Base-by-base conservation (phyloP, 2,113 vertebrate species). In the Lipophrys pholis region DNA sequence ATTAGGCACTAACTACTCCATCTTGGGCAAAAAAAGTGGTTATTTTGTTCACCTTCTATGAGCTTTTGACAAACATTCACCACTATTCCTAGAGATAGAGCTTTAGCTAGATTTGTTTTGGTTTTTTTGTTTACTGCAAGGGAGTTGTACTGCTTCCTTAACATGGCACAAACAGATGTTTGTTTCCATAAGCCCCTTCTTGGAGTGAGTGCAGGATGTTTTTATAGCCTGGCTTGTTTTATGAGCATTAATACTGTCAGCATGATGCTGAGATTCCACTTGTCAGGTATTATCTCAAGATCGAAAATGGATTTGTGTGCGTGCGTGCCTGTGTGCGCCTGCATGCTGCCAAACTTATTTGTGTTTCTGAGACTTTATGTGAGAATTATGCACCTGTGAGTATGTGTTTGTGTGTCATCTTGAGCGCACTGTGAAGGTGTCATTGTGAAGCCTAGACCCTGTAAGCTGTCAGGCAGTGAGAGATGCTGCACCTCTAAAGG, bases 401-500 rank as follows among this genome's bases (percentile, higher is more conserved):
- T 42, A 70, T 49, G 82, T 89, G 65, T 83, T 80, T 87, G 73
- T 74, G 82, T 89, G 89, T 88, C 82, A 81, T 87, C 78, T 79
- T 10, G 83, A 88, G 80, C 39, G 67, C 76, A 68, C 84, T 51
- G 83, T 85, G 88, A 90, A 88, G 85, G 91, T 91, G 91, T 89
- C 88, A 87, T 90, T 90, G 89, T 87, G 78, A 62, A 87, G 79
- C 83, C 76, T 38, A 69, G 87, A 82, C 82, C 85, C 87, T 91
- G 87, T 89, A 86, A 87, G 86, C 89, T 92, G 90, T 92, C 92
- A 91, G 84, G 73, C 83, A 17, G 78, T 91, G 91, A 93, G 90
- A 90, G 88, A 92, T 90, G 88, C 90, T 81, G 87, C 86, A 78
- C 82, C 90, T 92, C 87, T 80, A 90, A 90, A 91, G 89, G 90